Conservation (phyloP, 2,888 invertebrate species). For the Dolomedes plantarius region DNA sequence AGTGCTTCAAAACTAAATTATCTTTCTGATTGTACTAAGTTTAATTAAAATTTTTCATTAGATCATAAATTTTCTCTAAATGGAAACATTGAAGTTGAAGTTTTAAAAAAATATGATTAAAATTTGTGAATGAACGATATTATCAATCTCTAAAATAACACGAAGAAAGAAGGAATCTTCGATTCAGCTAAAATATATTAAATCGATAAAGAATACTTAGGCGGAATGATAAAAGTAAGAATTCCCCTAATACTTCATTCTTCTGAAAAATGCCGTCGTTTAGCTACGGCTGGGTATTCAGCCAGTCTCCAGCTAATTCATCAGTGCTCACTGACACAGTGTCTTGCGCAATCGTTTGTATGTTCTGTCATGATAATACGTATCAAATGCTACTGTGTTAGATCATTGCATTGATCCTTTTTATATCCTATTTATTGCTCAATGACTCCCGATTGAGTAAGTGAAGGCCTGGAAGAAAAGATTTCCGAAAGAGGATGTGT, state of each 20-base stretch:
- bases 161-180: not conserved
- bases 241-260: not conserved
- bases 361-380: constrained; percentile 44
- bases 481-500: constrained; percentile 19
- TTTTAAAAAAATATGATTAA: too few relatives aligned
- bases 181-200: too few relatives aligned
- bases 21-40: too few relatives aligned
- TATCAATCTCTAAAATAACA: too few relatives aligned
- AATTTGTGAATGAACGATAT: too few relatives aligned
- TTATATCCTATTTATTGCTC: constrained; percentile 34
- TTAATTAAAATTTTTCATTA: too few relatives aligned
- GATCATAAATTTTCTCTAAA: too few relatives aligned
- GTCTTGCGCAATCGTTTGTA: constrained; percentile 27
- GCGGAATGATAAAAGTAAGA: not conserved
- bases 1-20: too few relatives aligned
- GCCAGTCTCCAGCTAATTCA: constrained; percentile 14
- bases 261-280: not conserved
- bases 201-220: too few relatives aligned
- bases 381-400: constrained; percentile 41
- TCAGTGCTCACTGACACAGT: constrained; percentile 19
- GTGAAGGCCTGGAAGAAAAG: constrained; percentile 16
- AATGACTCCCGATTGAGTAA: constrained; percentile 5
- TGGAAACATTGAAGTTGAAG: too few relatives aligned
- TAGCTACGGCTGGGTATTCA: not conserved
- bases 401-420: constrained; percentile 37